phyloP scores from a whole-genome alignment of 2,888 invertebrate genomes.

The Caenorhabditis japonica region DNA sequence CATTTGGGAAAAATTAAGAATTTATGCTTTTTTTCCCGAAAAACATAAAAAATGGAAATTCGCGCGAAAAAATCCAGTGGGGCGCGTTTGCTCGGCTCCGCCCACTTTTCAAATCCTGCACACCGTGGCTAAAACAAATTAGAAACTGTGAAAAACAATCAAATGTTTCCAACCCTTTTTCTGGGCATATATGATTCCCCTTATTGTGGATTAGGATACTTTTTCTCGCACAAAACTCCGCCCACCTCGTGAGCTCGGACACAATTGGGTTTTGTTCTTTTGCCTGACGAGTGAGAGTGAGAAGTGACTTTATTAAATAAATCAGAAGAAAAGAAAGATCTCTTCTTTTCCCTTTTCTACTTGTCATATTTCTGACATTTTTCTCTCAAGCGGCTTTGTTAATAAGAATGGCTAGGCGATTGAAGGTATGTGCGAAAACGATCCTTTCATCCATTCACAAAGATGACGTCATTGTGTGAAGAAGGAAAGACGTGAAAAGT shows the following conservation, averaged over 20 bases:
- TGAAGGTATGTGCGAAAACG: constrained; percentile 19
- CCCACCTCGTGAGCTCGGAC: constrained; percentile 32
- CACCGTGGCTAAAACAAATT: no score
- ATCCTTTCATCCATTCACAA: background rate
- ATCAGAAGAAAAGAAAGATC: constrained; percentile 9
- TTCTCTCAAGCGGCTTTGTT: background rate
- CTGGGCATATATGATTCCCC: background rate
- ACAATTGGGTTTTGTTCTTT: constrained; percentile 42
- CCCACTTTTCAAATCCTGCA: no score
- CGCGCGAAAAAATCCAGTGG: no score
- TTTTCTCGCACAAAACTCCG: constrained; percentile 41
- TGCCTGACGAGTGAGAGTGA: background rate
- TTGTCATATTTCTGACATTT: background rate
- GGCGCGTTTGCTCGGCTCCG: no score
- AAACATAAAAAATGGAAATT: no score
- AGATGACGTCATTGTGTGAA: constrained; percentile 35
- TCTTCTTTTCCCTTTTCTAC: constrained; percentile 5
- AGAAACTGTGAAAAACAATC: no score
- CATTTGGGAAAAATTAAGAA: no score
- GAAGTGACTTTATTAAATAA: constrained; percentile 34
- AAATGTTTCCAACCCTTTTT: no score
- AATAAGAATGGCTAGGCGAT: constrained; percentile 8
- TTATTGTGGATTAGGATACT: constrained; percentile 41
- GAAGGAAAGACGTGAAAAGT: background rate
- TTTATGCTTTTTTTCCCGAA: no score